Percentiles rank a stretch among this genome's conserved stretches.
Evolutionary conservation across 2,797 vertebrate species (phyloP).

Genomic region (Periparus ater): DNA sequence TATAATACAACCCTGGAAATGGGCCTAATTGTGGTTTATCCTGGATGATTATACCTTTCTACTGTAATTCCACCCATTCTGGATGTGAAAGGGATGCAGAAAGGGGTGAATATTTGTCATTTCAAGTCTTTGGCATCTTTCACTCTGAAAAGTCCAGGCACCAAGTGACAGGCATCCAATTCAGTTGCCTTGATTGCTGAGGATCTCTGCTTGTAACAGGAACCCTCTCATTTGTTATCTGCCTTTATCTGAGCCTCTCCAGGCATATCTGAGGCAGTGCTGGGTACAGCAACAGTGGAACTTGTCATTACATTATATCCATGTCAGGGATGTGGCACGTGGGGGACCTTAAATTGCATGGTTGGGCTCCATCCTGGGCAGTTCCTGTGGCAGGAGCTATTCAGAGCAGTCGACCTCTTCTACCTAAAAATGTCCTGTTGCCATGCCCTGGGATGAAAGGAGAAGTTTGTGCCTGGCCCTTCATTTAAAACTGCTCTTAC

Average conservation of each 20-base stretch:
- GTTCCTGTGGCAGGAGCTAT: slow-evolving; percentile 41
- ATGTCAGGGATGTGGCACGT: background rate
- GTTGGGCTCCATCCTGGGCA: slow-evolving; percentile 1
- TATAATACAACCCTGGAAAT: background rate
- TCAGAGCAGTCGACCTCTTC: background rate
- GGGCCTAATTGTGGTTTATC: background rate
- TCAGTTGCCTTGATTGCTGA: background rate
- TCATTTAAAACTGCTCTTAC: background rate
- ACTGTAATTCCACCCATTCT: background rate
- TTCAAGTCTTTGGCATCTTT: background rate
- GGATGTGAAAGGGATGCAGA: background rate
- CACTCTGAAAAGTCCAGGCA: background rate
- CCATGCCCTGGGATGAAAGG: background rate
- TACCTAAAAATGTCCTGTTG: slow-evolving; percentile 36
- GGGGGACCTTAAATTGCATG: slow-evolving; percentile 14
- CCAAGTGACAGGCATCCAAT: background rate
- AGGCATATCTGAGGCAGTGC: background rate
- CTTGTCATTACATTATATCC: background rate
- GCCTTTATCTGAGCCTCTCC: background rate
- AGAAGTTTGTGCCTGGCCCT: background rate
- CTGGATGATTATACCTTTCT: background rate
- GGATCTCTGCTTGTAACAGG: background rate
- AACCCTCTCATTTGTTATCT: background rate
- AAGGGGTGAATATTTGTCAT: background rate
- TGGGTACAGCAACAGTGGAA: background rate